Percentiles rank a stretch among this genome's conserved stretches.
These are phyloP conservation scores for Andrena bucephala DNA, from an alignment of 2,888 invertebrate species.

Conservation along the genomic window DNA sequence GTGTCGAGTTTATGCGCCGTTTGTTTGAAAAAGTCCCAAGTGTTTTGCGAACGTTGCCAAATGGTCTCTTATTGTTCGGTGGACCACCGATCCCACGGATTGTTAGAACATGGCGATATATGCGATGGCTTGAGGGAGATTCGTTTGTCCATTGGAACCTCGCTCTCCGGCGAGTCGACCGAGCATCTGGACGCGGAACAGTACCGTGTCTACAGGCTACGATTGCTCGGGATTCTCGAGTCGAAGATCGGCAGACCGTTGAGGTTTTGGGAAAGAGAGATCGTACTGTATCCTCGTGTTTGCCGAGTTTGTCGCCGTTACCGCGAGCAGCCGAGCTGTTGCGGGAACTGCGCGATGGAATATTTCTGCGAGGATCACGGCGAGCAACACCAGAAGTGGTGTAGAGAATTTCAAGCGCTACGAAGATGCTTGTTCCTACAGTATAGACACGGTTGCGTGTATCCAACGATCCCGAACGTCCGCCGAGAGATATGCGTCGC, in stretches of 20 bases:
- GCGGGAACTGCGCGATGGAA: slow-evolving; percentile 87
- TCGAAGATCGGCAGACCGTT: slow-evolving; percentile 87
- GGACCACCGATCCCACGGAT: slow-evolving; percentile 88
- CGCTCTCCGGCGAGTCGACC: slow-evolving; percentile 81
- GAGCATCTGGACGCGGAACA: slow-evolving; percentile 87
- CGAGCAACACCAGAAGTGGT: slow-evolving; percentile 87
- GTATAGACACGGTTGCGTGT: slow-evolving; percentile 86
- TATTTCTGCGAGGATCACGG: slow-evolving; percentile 87
- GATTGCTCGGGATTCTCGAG: slow-evolving; percentile 88
- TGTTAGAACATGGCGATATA: slow-evolving; percentile 87
- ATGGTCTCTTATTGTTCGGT: slow-evolving; percentile 89
- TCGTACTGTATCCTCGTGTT: slow-evolving; percentile 89
- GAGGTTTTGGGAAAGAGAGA: slow-evolving; percentile 89
- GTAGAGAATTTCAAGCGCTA: slow-evolving; percentile 88
- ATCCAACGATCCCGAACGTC: slow-evolving; percentile 87
- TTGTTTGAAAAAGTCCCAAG: slow-evolving; percentile 71
- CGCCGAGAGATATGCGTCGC: slow-evolving; percentile 63
- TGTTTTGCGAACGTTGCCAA: slow-evolving; percentile 86
- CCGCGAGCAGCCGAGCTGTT: slow-evolving; percentile 86
- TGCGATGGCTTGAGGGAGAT: slow-evolving; percentile 88
- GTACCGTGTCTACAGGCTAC: slow-evolving; percentile 88
- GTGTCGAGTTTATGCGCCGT: slow-evolving; percentile 87
- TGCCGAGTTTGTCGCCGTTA: slow-evolving; percentile 86
- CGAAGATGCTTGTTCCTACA: slow-evolving; percentile 88
- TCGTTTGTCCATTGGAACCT: slow-evolving; percentile 86